These are phyloP conservation scores for Pollenia angustigena DNA, from an alignment of 2,888 invertebrate genomes.

Conservation along the genomic window DNA sequence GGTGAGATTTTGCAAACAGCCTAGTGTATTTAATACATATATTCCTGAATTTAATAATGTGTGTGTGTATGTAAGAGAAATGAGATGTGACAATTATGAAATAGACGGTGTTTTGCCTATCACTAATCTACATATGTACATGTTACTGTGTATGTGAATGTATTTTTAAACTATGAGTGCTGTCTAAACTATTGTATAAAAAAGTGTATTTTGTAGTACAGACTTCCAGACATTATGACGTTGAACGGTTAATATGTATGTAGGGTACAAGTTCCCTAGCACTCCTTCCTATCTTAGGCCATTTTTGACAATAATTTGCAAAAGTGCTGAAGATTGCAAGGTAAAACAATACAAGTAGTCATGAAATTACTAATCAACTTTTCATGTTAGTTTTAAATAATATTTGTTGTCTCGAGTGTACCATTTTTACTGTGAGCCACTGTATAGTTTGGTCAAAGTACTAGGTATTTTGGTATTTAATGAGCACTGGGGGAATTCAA, in stretches of 20 bases:
- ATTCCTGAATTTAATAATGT: not conserved
- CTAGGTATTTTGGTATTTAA: not conserved
- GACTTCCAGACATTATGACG: slow-evolving; percentile 72
- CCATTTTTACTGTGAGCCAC: not conserved
- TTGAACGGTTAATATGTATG: slow-evolving; percentile 7
- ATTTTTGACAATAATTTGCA: too few relatives aligned
- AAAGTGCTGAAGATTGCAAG: too few relatives aligned
- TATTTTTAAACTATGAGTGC: slow-evolving; percentile 6
- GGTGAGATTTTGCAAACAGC: too few relatives aligned
- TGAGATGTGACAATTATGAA: too few relatives aligned
- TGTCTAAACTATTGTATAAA: slow-evolving; percentile 19
- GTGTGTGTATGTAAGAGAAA: not conserved
- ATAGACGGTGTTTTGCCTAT: too few relatives aligned
- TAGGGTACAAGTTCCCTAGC: too few relatives aligned
- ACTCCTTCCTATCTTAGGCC: too few relatives aligned
- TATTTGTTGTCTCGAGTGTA: not conserved
- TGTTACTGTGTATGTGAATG: not conserved
- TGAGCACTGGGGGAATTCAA: not conserved
- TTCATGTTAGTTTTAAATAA: too few relatives aligned
- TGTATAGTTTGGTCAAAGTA: not conserved
- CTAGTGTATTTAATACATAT: not conserved
- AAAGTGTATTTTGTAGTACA: slow-evolving; percentile 66
- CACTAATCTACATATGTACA: not conserved
- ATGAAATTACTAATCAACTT: not conserved
- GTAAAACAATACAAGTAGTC: not conserved